Base-by-base conservation (phyloP, 2,113 vertebrate genomes). In the Corythornis vintsioides region DNA sequence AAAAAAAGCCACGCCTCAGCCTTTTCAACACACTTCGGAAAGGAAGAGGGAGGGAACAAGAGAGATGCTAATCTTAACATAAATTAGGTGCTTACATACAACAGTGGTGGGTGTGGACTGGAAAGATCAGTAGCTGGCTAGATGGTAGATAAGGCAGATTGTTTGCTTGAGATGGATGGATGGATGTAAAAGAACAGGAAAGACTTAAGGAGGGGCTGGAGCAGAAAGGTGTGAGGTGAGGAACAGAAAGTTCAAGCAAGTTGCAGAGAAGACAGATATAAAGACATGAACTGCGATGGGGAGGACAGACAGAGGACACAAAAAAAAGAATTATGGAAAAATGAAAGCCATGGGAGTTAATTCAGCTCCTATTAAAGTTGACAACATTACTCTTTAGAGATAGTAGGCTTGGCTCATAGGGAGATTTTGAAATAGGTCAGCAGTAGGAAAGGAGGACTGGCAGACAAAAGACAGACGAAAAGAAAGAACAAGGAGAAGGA, bases 361-460 rank as follows among this genome's bases (percentile, higher is more conserved):
- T 74, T 69, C 65, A 65, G 12, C 35, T 86, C 26, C 57, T 74
- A 48, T 92, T 94, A 88, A 83, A 90, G 65, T 0, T 90, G 86
- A 78, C 86, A 90, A 65, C 43, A 33, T 83, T 92, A 47, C 38
- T 33, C 72, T 88, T 88, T 66, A 67, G 25, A 70, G 90, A 71
- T 26, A 59, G 78, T 19, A 70, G 47, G 33, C 28, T 83, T 90
- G 52, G 65, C 40, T 88, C 29, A 21, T 5, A 47, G 56, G 31
- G 60, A 91, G 79, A 48, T 93, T 90, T 92, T 91, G 90, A 94
- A 94, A 88, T 45, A 86, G 35, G 76, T 43, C 26, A 83, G 79
- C 88, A 91, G 52, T 24, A 90, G 53, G 18, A 71, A 88, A 89
- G 59, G 28, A 83, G 15, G 31, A 57, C 26, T 79, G 33, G 52